These are phyloP conservation scores for Glaucidium brasilianum DNA, from an alignment of 2,113 vertebrate genomes.

Conservation along the genomic window DNA sequence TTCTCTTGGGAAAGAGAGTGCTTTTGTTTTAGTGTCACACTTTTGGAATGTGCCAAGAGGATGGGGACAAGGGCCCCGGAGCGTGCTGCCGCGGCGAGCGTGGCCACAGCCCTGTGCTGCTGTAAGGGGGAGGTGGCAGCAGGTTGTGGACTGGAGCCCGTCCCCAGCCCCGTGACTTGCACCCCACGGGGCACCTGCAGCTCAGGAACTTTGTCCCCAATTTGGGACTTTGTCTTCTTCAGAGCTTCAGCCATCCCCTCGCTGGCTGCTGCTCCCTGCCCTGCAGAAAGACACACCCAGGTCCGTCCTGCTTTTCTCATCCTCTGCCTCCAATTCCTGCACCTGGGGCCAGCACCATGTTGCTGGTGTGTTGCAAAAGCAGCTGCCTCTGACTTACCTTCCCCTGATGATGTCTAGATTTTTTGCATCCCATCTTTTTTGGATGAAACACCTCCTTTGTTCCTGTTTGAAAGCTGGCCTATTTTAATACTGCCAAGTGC, in stretches of 20 bases:
- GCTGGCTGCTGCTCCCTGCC: not conserved
- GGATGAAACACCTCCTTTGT: not conserved
- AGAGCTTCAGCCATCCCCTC: not conserved
- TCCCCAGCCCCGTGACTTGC: not conserved
- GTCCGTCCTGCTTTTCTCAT: not conserved
- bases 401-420: not conserved
- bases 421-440: not conserved
- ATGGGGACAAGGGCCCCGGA: not conserved
- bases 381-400: not conserved
- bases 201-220: not conserved
- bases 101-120: fast-evolving
- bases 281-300: not conserved
- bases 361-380: not conserved
- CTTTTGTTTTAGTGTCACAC: not conserved
- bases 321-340: not conserved
- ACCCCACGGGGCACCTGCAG: not conserved
- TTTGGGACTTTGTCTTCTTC: not conserved
- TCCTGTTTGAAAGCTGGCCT: not conserved
- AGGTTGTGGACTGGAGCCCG: not conserved
- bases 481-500: slow-evolving; percentile 8
- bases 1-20: not conserved
- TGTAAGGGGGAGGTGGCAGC: fast-evolving
- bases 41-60: not conserved
- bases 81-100: not conserved
- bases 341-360: fast-evolving